Evolutionary conservation across 2,113 vertebrate genomes (phyloP).

Genomic region (Corapipo altera): DNA sequence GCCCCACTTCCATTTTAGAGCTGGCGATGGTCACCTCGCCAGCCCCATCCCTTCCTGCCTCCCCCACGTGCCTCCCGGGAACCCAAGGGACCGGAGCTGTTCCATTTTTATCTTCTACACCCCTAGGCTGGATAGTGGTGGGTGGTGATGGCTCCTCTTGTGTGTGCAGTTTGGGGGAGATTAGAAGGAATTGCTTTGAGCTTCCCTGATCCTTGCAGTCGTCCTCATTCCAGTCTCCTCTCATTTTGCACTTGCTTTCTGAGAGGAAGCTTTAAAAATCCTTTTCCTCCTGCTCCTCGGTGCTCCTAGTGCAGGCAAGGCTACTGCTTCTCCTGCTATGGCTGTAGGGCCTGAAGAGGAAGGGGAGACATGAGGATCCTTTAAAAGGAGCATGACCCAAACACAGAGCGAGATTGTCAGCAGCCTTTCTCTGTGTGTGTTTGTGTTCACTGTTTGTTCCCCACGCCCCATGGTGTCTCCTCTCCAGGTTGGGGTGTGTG

Average conservation of each 20-base stretch:
- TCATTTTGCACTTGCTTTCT: neutral
- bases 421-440: constrained; percentile 55
- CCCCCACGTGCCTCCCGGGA: constrained; percentile 2
- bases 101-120: constrained; percentile 51
- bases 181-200: constrained; percentile 39
- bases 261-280: constrained; percentile 37
- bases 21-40: neutral
- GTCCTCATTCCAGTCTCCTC: neutral
- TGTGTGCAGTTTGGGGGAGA: constrained; percentile 43
- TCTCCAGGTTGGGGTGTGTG: constrained; percentile 78
- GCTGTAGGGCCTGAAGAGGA: neutral
- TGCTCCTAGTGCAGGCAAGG: neutral
- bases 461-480: constrained; percentile 68
- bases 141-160: constrained; percentile 5
- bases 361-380: neutral
- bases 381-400: constrained; percentile 20
- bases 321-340: neutral
- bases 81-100: neutral
- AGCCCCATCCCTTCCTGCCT: neutral
- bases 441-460: constrained; percentile 67
- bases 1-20: neutral
- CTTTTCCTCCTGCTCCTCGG: neutral
- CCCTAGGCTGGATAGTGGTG: constrained; percentile 24
- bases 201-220: neutral
- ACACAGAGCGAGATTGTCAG: constrained; percentile 39